Conservation (phyloP, 2,113 vertebrate genomes). For the Ageneiosus marmoratus region DNA sequence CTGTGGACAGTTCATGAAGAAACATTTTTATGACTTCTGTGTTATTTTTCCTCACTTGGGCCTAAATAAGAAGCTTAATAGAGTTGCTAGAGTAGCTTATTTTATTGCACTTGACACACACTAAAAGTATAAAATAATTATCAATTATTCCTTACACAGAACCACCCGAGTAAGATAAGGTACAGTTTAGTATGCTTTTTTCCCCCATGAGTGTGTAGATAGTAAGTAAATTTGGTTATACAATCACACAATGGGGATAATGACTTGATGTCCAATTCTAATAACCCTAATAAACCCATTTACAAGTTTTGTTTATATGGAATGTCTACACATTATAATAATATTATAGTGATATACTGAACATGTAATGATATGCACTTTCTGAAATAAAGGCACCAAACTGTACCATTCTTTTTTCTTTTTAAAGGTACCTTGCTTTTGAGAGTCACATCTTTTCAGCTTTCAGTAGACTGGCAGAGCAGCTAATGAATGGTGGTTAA, state of each 20-base stretch:
- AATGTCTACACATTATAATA: neutral
- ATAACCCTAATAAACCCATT: neutral
- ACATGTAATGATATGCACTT: no score
- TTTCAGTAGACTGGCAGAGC: neutral
- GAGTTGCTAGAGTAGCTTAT: neutral
- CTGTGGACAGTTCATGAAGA: neutral
- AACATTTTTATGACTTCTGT: neutral
- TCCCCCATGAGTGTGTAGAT: neutral
- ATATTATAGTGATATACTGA: no score
- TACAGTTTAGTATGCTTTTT: neutral
- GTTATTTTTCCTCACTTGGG: neutral
- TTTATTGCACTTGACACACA: neutral
- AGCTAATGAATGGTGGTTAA: neutral
- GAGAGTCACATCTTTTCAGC: neutral
- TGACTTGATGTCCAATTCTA: no score
- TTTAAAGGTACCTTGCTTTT: neutral
- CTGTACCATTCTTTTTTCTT: neutral
- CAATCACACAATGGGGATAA: neutral
- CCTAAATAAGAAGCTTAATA: neutral
- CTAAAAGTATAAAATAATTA: neutral
- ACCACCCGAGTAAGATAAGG: neutral
- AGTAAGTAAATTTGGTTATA: neutral
- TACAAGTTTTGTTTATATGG: neutral
- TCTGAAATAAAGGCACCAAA: neutral
- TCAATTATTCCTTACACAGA: neutral